phyloP scores from a whole-genome alignment of 2,888 invertebrate species.

The Acleris literana region DNA sequence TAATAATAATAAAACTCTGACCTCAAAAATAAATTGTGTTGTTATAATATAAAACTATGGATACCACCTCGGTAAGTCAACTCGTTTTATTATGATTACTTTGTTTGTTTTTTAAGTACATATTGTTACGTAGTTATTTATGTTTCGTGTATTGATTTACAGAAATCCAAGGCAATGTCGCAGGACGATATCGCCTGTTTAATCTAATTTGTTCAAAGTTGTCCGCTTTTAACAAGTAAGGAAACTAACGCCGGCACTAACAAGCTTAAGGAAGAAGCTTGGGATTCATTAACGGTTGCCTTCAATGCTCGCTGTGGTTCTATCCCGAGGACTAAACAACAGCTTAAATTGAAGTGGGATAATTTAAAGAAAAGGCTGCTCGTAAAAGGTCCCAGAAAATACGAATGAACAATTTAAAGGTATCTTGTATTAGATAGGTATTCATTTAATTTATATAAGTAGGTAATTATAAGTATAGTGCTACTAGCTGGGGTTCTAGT shows the following conservation, averaged over 20 bases:
- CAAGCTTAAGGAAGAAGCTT: background rate
- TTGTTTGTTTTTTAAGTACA: background rate
- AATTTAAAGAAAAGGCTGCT: conserved; percentile 19
- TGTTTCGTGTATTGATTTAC: background rate
- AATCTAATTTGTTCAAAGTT: no score
- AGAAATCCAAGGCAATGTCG: background rate
- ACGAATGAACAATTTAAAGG: background rate
- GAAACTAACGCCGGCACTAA: background rate
- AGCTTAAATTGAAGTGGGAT: conserved; percentile 19
- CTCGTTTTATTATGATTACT: background rate
- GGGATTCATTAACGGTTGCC: background rate
- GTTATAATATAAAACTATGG: background rate
- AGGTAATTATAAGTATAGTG: background rate
- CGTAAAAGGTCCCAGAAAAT: conserved; percentile 14
- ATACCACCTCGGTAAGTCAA: background rate
- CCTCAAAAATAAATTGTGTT: background rate
- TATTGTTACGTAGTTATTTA: no score
- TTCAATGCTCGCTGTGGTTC: conserved; percentile 1
- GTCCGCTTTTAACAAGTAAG: background rate
- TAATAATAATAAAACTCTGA: background rate
- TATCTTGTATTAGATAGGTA: background rate
- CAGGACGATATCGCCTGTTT: background rate
- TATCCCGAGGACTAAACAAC: background rate
- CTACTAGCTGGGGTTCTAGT: background rate
- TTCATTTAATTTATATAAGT: background rate